These are phyloP conservation scores for Nasua narica DNA, from an alignment of 2,797 vertebrate genomes.

Conservation along the genomic window DNA sequence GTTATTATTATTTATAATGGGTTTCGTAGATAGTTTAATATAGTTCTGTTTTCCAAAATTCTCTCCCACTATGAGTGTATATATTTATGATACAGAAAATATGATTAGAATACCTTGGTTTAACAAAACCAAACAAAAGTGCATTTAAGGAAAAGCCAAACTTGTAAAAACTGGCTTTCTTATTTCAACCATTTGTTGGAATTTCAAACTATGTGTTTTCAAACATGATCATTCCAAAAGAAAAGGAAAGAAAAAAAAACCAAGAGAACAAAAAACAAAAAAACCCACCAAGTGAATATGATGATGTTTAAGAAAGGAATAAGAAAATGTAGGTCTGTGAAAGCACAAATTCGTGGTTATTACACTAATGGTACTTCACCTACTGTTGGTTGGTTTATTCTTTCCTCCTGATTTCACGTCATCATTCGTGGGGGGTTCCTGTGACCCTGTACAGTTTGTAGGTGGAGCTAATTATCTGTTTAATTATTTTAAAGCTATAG, in stretches of 20 bases:
- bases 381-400: background rate
- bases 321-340: background rate
- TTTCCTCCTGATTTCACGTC: constrained; percentile 18
- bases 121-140: constrained; percentile 29
- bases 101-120: background rate
- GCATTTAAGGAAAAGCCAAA: constrained; percentile 5
- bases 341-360: background rate
- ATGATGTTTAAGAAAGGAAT: background rate
- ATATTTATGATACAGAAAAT: constrained; percentile 43
- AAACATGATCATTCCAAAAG: constrained; percentile 17
- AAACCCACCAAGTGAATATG: background rate
- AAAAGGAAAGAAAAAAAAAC: background rate
- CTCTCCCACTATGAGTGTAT: constrained; percentile 34
- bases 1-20: constrained; percentile 45
- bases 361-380: background rate
- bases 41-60: constrained; percentile 47
- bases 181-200: constrained; percentile 32
- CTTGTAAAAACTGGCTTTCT: constrained; percentile 23
- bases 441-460: background rate
- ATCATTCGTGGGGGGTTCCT: background rate
- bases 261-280: background rate
- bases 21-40: constrained; percentile 32
- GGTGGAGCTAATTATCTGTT: background rate
- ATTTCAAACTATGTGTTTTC: constrained; percentile 47
- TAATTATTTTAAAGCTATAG: constrained; percentile 17